These are phyloP conservation scores for Lithobates sylvaticus DNA, from an alignment of 2,797 vertebrate genomes.

Conservation along the genomic window DNA sequence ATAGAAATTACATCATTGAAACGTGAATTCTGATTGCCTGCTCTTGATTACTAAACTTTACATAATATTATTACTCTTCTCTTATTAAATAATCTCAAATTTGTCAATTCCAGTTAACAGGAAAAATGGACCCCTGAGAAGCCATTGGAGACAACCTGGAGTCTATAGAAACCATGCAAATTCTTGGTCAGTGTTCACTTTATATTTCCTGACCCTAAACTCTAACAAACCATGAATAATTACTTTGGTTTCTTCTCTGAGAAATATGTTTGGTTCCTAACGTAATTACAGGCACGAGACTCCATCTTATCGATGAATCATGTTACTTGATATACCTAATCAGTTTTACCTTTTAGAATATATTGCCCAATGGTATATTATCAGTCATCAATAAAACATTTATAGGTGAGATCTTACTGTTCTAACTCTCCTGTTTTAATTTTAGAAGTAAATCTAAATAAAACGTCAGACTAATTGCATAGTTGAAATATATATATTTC, in stretches of 20 bases:
- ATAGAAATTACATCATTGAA: too few relatives aligned
- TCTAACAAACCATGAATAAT: slow-evolving; percentile 14
- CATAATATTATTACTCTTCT: not conserved
- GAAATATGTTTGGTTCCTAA: not conserved
- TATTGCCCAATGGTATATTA: not conserved
- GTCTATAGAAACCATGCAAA: slow-evolving; percentile 9
- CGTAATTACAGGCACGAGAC: not conserved
- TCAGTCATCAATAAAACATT: not conserved
- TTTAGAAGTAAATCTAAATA: too few relatives aligned
- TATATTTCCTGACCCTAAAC: slow-evolving; percentile 6
- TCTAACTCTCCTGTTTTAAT: too few relatives aligned
- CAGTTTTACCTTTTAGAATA: not conserved
- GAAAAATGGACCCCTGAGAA: not conserved
- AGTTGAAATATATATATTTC: too few relatives aligned
- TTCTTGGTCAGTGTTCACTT: not conserved
- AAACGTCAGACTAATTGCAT: too few relatives aligned
- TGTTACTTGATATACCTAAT: slow-evolving; percentile 13
- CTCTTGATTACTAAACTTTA: too few relatives aligned
- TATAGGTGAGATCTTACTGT: not conserved
- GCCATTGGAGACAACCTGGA: not conserved
- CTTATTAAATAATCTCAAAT: not conserved
- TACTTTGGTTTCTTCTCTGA: slow-evolving; percentile 26
- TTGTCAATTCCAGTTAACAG: not conserved
- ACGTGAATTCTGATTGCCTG: too few relatives aligned
- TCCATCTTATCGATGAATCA: not conserved